phyloP scores from a whole-genome alignment of 2,888 invertebrate genomes.

The Rhingia campestris region DNA sequence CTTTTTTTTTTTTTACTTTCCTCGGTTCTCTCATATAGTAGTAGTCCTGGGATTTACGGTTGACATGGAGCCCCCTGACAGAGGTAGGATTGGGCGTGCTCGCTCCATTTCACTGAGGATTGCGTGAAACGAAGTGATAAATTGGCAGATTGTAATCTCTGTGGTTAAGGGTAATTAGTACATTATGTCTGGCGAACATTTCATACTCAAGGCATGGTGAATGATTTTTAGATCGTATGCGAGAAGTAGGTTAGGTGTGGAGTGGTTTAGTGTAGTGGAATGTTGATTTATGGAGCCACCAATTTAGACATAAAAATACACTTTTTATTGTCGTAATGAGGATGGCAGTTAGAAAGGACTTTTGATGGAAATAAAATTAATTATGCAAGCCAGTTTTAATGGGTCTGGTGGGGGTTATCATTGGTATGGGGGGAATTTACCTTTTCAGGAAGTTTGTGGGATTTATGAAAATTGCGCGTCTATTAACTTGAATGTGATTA shows the following conservation, averaged over 20 bases:
- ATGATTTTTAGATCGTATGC: slow-evolving; percentile 21
- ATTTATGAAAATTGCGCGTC: slow-evolving; percentile 17
- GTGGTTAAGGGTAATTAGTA: slow-evolving; percentile 67
- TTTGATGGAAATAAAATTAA: slow-evolving; percentile 43
- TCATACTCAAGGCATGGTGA: slow-evolving; percentile 14
- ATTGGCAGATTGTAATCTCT: slow-evolving; percentile 72
- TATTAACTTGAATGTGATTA: slow-evolving; percentile 9
- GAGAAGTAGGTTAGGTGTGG: slow-evolving; percentile 3
- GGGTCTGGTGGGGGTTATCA: neutral
- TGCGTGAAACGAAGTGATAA: slow-evolving; percentile 74
- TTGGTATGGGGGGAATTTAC: slow-evolving; percentile 19
- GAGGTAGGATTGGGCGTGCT: slow-evolving; percentile 45
- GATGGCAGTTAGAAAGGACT: slow-evolving; percentile 7
- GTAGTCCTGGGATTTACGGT: slow-evolving; percentile 48
- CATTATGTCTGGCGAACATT: slow-evolving; percentile 61
- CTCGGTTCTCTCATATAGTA: slow-evolving; percentile 16
- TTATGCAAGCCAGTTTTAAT: slow-evolving; percentile 46
- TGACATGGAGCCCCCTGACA: slow-evolving; percentile 7
- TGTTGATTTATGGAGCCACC: slow-evolving; percentile 63
- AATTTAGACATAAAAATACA: slow-evolving; percentile 63
- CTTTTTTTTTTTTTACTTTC: slow-evolving; percentile 18
- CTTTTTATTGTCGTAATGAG: slow-evolving; percentile 59
- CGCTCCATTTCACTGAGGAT: slow-evolving; percentile 67
- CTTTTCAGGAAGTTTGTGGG: slow-evolving; percentile 4
- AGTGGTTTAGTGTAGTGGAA: neutral